Evolutionary conservation across 1,140 invertebrate species (phyloP), one percentile per base, ranked within the genome.

Genomic region (Zaprionus kolodkinae): DNA sequence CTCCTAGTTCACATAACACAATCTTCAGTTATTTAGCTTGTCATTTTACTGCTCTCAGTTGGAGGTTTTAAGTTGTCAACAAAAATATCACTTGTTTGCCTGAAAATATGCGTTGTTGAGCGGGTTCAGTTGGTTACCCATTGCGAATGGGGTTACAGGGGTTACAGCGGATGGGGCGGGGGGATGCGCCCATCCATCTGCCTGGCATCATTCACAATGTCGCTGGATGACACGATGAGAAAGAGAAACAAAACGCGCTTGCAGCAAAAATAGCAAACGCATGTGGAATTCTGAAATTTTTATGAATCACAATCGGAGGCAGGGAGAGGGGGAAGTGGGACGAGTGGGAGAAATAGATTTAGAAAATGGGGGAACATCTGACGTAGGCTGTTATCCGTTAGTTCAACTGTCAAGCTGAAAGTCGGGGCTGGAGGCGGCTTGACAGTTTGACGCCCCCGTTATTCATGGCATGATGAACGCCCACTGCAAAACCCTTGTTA

Each of bases 361-460:
- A 38, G 45, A 27, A 13, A 17, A 27, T 3, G 40, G 43, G 27
- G 35, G 12, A 45, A 1, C 55, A 54, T 13, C 40, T 48, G 61
- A 36, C 38, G 59, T 66, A 62, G 74, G 54, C 75, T 68, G 63
- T 68, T 73, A 56, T 56, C 74, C 60, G 65, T 84, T 85, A 81
- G 82, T 86, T 86, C 82, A 86, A 86, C 78, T 81, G 83, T 81
- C 79, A 86, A 69, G 70, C 52, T 35, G 81, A 60, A 60, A 56
- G 56, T 6, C 1, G 65, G 21, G 40, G 61, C 67, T 52, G 72
- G 21, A 1, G 60, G 48, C 38, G 30, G 67, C 82, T 86, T 86
- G 82, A 86, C 82, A 86, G 82, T 86, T 86, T 86, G 82, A 86
- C 82, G 82, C 82, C 78, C 78, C 82, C 82, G 82, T 86, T 79